Conservation (phyloP, 2,113 vertebrate species). For the Archocentrus centrarchus region DNA sequence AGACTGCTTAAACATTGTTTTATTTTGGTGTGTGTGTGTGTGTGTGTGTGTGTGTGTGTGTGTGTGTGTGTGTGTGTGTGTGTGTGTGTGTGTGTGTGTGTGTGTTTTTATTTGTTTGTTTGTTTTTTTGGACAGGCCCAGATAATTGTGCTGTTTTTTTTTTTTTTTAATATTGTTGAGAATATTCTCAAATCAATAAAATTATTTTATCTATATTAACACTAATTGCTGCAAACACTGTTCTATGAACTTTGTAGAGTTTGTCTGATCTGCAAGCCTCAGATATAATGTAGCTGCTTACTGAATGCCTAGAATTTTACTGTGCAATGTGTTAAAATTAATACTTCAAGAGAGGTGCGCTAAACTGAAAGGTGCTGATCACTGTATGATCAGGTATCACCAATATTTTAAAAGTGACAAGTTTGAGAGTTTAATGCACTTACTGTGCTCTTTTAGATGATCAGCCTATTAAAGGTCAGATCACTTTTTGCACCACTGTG, state of each 20-base stretch:
- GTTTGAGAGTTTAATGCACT: not conserved
- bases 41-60: no score
- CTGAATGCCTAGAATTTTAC: not conserved
- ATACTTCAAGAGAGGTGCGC: not conserved
- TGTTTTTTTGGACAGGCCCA: not conserved
- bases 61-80: no score
- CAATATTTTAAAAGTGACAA: not conserved
- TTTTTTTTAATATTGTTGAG: not conserved
- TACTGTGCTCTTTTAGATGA: constrained; percentile 17
- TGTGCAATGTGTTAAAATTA: not conserved
- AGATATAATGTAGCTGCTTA: constrained; percentile 2
- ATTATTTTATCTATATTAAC: not conserved
- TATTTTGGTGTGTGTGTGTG: no score
- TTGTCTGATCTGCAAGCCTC: not conserved
- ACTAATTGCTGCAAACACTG: not conserved
- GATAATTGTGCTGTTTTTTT: not conserved
- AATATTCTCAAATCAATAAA: not conserved
- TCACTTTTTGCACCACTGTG: not conserved
- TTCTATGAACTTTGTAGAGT: not conserved
- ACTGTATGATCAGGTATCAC: not conserved
- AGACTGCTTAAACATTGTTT: not conserved
- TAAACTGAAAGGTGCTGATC: no score
- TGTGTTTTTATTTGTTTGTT: no score
- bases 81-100: no score
- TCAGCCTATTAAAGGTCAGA: not conserved